phyloP scores from a whole-genome alignment of 2,888 invertebrate species.

The Abrostola triplasia region DNA sequence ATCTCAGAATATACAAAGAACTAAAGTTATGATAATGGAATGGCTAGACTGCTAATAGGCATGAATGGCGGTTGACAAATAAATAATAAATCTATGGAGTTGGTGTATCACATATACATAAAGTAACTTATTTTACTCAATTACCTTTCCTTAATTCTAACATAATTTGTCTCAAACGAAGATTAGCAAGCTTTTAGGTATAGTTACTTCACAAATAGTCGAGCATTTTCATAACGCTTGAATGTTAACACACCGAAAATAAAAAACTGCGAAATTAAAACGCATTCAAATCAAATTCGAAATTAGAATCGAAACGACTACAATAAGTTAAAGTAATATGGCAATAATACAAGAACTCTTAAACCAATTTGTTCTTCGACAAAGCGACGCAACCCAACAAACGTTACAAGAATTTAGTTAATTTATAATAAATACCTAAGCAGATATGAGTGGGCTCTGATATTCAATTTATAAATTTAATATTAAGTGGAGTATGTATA shows the following conservation, averaged over 20 bases:
- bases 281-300: constrained; percentile 1
- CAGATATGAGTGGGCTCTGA: constrained; percentile 82
- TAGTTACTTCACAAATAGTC: constrained; percentile 13
- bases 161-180: neutral
- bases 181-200: constrained; percentile 22
- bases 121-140: neutral
- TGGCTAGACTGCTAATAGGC: constrained; percentile 53
- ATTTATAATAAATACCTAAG: constrained; percentile 74
- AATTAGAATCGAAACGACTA: constrained; percentile 1
- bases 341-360: constrained; percentile 16
- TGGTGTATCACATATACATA: constrained; percentile 20
- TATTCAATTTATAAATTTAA: constrained; percentile 68
- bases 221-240: constrained; percentile 6
- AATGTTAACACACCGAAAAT: constrained; percentile 14
- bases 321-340: constrained; percentile 27
- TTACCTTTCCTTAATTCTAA: constrained; percentile 18
- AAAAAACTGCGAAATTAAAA: constrained; percentile 22
- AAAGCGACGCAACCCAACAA: constrained; percentile 17
- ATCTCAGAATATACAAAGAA: constrained; percentile 42
- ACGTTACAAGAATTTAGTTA: constrained; percentile 21
- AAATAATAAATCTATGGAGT: constrained; percentile 23
- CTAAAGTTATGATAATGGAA: constrained; percentile 58
- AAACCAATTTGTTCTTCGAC: constrained; percentile 9
- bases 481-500: constrained; percentile 75
- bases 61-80: constrained; percentile 36